Conservation (phyloP, 92 coral and sea anemone genomes). For the Chrysogorgia sp. region DNA sequence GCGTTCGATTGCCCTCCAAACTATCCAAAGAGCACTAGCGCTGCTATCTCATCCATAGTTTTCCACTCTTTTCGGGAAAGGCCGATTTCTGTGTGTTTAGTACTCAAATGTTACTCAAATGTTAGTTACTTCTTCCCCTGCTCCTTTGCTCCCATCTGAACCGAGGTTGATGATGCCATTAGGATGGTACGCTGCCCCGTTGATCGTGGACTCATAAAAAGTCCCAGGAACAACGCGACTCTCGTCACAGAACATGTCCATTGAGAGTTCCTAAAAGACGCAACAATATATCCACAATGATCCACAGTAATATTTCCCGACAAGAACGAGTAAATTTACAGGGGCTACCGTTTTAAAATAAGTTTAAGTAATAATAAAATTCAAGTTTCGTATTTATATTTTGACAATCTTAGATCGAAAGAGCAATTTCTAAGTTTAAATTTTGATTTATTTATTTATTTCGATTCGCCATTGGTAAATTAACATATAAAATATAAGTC, state of each 20-base stretch:
- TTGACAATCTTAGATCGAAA: no score
- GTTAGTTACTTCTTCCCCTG: conserved; percentile 11
- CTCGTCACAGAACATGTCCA: conserved; percentile 54
- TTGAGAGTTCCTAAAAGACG: conserved; percentile 49
- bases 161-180: conserved; percentile 15
- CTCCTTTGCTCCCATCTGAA: background rate
- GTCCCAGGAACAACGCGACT: conserved; percentile 26
- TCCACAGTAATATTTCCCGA: background rate
- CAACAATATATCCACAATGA: background rate
- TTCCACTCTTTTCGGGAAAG: no score
- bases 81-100: no score
- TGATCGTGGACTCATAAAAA: conserved; percentile 25
- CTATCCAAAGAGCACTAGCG: no score
- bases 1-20: no score
- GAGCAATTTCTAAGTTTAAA: no score
- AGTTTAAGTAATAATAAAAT: background rate
- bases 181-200: conserved; percentile 36
- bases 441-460: no score
- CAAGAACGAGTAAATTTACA: background rate
- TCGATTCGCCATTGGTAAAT: no score
- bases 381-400: background rate
- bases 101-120: conserved; percentile 2
- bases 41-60: no score
- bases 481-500: no score
- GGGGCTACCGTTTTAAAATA: background rate